Evolutionary conservation across 2,888 invertebrate genomes (phyloP).

Genomic region (Noctua janthina): DNA sequence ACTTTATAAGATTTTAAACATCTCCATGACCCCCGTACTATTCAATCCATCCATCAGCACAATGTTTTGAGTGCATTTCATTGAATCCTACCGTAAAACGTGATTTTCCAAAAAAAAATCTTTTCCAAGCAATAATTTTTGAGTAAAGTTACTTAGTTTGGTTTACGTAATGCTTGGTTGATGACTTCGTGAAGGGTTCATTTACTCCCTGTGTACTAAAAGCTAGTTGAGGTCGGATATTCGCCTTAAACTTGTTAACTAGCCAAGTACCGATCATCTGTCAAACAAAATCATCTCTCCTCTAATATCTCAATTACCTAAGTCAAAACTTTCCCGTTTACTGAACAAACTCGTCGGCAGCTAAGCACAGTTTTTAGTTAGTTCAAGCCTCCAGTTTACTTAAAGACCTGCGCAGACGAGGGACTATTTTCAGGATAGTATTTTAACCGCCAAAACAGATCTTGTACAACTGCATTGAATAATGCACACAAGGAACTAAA

Average conservation of each 20-base stretch:
- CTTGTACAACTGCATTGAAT: background rate
- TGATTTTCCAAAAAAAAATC: too few relatives aligned
- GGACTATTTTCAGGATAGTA: background rate
- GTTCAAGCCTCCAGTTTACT: conserved; percentile 47
- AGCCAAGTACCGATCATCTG: background rate
- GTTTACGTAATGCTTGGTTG: too few relatives aligned
- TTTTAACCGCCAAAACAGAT: background rate
- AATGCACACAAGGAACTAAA: background rate
- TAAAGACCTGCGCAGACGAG: conserved; percentile 3
- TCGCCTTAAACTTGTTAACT: background rate
- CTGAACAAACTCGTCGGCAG: conserved; percentile 21
- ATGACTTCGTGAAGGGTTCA: too few relatives aligned
- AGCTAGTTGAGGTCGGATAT: background rate
- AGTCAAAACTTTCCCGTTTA: conserved; percentile 35
- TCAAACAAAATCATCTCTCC: conserved; percentile 20
- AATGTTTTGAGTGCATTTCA: too few relatives aligned
- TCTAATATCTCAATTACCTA: conserved; percentile 38
- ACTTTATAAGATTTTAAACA: too few relatives aligned
- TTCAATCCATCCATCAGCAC: too few relatives aligned
- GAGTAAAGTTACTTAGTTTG: too few relatives aligned
- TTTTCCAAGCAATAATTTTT: too few relatives aligned
- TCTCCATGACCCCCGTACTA: too few relatives aligned
- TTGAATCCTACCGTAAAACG: too few relatives aligned
- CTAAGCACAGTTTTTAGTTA: conserved; percentile 52
- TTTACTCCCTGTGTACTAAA: background rate